Evolutionary conservation across 2,113 vertebrate species (phyloP), one percentile per base, ranked within the genome.

Genomic region (Hydrolagus affinis): DNA sequence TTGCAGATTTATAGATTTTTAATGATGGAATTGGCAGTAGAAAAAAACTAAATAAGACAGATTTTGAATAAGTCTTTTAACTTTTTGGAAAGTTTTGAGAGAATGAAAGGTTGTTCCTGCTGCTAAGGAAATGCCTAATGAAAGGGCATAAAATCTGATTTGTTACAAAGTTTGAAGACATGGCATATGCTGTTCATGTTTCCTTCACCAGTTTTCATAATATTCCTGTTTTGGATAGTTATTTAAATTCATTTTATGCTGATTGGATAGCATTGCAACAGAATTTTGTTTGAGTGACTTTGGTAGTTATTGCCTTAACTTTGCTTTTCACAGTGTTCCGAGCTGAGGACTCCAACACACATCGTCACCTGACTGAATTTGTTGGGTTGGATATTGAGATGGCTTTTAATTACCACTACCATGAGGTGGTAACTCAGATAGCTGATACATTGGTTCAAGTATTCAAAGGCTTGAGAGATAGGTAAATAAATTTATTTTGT

Each of bases 361-460:
- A 98, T 86, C 96, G 97, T 86, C 98, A 99, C 89, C 88, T 99
- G 89, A 99, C 97, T 1, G 98, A 99, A 91, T 99, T 99, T 91
- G 98, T 99, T 90, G 97, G 98, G 85, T 94, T 99, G 94, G 98
- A 99, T 94, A 98, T 99, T 88, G 98, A 99, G 93, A 96, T 99
- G 97, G 93, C 96, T 80, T 99, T 99, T 91, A 96, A 94, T 92
- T 99, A 99, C 88, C 98, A 99, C 90, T 99, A 99, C 90, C 97
- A 99, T 73, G 97, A 99, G 90, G 98, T 99, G 88, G 92, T 99
- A 11, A 96, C 97, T 90, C 96, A 96, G 87, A 99, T 99, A 92
- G 97, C 97, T 32, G 95, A 97, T 88, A 97, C 97, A 86, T 94
- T 99, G 95, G 97, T 99, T 85, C 96, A 97, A 88, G 99, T 99